phyloP scores from a whole-genome alignment of 2,113 vertebrate species.

The Lamprologus sp. region DNA sequence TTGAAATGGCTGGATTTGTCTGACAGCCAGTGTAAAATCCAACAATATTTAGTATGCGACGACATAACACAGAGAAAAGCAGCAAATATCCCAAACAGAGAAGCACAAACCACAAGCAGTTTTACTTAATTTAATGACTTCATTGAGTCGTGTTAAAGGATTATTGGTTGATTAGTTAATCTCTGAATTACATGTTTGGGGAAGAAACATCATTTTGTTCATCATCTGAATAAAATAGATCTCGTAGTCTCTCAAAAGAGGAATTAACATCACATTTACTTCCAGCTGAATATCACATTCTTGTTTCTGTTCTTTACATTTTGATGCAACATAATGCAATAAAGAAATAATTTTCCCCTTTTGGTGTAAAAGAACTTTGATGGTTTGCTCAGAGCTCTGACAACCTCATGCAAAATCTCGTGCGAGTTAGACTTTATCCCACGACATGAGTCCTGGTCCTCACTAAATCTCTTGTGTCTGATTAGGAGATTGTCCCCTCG shows the following conservation, averaged over 20 bases:
- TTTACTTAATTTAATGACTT: neutral
- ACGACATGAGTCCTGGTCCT: neutral
- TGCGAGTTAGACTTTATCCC: fast-evolving
- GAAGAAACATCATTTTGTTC: neutral
- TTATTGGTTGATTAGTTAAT: neutral
- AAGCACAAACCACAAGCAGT: neutral
- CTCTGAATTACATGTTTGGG: neutral
- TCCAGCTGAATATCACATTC: neutral
- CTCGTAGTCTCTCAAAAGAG: neutral
- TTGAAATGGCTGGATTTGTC: neutral
- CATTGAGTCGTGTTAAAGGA: neutral
- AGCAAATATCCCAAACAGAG: neutral
- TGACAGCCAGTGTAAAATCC: neutral
- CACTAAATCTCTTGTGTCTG: neutral
- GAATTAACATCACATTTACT: neutral
- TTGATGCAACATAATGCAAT: neutral
- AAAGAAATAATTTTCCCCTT: neutral
- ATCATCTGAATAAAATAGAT: neutral
- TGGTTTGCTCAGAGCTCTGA: neutral
- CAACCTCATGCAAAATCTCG: neutral
- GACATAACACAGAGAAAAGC: neutral
- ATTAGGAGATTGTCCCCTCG: fast-evolving
- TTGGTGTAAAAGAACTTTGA: fast-evolving
- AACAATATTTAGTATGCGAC: neutral
- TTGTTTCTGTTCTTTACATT: fast-evolving